These are phyloP conservation scores for Aspidoscelis tigris DNA, from an alignment of 2,113 vertebrate species.

Conservation along the genomic window DNA sequence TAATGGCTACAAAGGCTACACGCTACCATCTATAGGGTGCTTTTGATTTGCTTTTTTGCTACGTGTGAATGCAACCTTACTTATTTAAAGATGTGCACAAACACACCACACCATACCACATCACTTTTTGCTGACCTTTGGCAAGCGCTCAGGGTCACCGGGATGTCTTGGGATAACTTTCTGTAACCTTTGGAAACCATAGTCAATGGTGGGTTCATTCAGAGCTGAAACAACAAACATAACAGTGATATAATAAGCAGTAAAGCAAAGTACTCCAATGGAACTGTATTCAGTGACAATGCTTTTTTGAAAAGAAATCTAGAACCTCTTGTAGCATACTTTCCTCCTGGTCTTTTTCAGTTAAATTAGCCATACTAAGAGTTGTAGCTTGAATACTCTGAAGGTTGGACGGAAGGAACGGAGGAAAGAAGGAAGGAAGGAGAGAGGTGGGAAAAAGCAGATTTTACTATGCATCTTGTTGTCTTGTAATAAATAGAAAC, in stretches of 20 bases:
- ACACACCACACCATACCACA: conserved; percentile 41
- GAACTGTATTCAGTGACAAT: background rate
- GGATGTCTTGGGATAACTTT: conserved; percentile 87
- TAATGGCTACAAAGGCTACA: too few relatives aligned
- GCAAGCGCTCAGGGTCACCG: conserved; percentile 85
- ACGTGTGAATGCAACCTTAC: background rate
- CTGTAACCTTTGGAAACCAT: conserved; percentile 91
- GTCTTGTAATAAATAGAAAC: conserved; percentile 1
- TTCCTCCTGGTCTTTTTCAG: background rate
- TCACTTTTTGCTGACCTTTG: conserved; percentile 79
- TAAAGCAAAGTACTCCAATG: background rate
- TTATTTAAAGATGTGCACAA: conserved; percentile 23
- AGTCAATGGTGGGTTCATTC: conserved; percentile 97
- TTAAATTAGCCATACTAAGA: conserved; percentile 14
- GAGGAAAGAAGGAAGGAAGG: conserved; percentile 11
- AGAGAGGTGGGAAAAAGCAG: background rate
- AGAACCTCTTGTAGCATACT: conserved; percentile 20
- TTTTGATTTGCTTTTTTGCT: too few relatives aligned
- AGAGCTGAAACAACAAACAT: conserved; percentile 82
- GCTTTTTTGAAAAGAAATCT: background rate
- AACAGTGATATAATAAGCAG: conserved; percentile 51
- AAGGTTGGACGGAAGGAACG: too few relatives aligned
- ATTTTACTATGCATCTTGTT: conserved; percentile 22
- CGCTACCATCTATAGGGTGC: too few relatives aligned
- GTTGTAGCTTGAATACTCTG: background rate